A percentile compares a stretch with the other conserved stretches of the same genome.
phyloP scores from a whole-genome alignment of 2,888 invertebrate genomes.

The Byasa hedistus region DNA sequence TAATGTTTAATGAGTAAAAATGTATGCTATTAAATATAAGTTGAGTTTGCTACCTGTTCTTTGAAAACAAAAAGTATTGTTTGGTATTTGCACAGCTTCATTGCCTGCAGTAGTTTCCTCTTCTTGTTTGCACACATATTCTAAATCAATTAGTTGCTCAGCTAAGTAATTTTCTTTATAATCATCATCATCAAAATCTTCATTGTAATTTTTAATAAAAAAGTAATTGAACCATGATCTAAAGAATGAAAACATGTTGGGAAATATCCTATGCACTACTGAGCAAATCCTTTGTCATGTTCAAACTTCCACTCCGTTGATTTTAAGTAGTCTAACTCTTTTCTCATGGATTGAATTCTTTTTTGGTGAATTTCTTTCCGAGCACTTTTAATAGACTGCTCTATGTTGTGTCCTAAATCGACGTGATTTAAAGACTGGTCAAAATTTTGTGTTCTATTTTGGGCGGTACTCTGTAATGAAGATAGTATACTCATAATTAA shows the following conservation, averaged over 20 bases:
- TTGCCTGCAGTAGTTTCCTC: slow-evolving; percentile 27
- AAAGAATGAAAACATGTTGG: slow-evolving; percentile 70
- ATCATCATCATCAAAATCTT: slow-evolving; percentile 47
- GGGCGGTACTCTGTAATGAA: slow-evolving; percentile 51
- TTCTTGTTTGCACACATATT: slow-evolving; percentile 41
- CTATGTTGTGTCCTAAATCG: slow-evolving; percentile 76
- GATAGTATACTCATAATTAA: neutral
- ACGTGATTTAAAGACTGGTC: slow-evolving; percentile 75
- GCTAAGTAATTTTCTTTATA: slow-evolving; percentile 61
- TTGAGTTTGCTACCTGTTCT: slow-evolving; percentile 52
- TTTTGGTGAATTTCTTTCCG: slow-evolving; percentile 85
- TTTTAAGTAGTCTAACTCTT: slow-evolving; percentile 88
- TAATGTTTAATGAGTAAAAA: too few relatives aligned
- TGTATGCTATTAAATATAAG: too few relatives aligned
- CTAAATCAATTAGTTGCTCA: slow-evolving; percentile 63
- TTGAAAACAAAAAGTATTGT: slow-evolving; percentile 55
- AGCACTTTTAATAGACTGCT: slow-evolving; percentile 77
- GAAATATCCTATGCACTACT: slow-evolving; percentile 48
- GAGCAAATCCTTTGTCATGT: slow-evolving; percentile 83
- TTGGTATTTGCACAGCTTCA: slow-evolving; percentile 40
- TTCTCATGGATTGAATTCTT: slow-evolving; percentile 84
- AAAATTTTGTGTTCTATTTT: slow-evolving; percentile 59
- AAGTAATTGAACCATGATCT: slow-evolving; percentile 61
- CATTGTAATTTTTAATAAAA: slow-evolving; percentile 42
- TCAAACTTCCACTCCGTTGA: slow-evolving; percentile 91